A percentile compares a stretch with the other conserved stretches of the same genome.
Evolutionary conservation across 2,113 vertebrate genomes (phyloP).

Genomic region (Dolichallabes microphthalmus): DNA sequence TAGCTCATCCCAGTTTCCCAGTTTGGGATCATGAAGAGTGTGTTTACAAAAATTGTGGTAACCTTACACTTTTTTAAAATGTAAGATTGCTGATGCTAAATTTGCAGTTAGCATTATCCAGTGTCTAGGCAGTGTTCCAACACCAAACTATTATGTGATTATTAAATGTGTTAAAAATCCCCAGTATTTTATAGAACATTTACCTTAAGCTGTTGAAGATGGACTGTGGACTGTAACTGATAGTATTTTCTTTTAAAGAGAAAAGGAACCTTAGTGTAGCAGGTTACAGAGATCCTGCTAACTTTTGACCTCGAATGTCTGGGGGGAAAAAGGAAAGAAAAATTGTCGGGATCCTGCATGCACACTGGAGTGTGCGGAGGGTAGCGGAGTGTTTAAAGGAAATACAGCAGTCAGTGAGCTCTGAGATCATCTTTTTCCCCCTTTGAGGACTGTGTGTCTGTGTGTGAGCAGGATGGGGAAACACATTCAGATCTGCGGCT

Average conservation of each 20-base stretch:
- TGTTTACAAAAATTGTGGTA: not conserved
- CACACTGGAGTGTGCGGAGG: not conserved
- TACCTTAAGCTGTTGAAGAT: not conserved
- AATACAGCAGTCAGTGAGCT: constrained; percentile 31
- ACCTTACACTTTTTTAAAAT: not conserved
- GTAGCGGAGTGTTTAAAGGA: constrained; percentile 26
- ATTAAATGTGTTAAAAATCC: not conserved
- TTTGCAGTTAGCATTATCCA: not conserved
- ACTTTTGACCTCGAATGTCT: constrained; percentile 7
- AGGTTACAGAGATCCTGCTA: constrained; percentile 57
- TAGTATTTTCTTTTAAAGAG: constrained; percentile 66
- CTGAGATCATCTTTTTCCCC: constrained; percentile 34
- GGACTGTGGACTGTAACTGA: constrained; percentile 41
- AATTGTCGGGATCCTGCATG: not conserved
- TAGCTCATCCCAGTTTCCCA: not conserved
- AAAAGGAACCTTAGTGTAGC: constrained; percentile 60
- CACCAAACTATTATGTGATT: not conserved
- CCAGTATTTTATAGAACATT: constrained; percentile 5
- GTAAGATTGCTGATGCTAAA: not conserved
- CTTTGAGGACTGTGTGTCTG: not conserved
- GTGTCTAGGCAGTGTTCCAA: not conserved
- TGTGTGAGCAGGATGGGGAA: not conserved
- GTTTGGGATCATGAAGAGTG: not conserved
- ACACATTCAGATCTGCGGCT: not conserved
- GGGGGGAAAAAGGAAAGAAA: not conserved